Evolutionary conservation across 1,140 invertebrate species (phyloP), one percentile per base, ranked within the genome.

Genomic region (Pseudomyrmex flavicornis): DNA sequence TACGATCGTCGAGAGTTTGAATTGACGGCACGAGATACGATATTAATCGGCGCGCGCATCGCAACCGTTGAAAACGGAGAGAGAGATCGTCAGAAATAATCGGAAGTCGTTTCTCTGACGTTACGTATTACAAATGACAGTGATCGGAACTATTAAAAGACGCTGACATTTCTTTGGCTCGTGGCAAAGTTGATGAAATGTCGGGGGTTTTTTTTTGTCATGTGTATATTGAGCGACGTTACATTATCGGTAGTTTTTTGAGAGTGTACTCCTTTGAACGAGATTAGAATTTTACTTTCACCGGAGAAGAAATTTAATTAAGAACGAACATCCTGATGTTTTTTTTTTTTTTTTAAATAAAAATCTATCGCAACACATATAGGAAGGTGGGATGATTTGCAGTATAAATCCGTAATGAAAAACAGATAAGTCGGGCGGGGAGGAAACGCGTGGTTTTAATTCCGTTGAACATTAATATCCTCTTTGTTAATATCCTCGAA

Each of bases 361-460:
- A 26, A 26, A 26, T 26, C 3, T 3, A 7, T 35, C 5, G 35
- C 35, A 35, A 35, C 5, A 35, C 35, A 35, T 56, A 2, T 56
- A 2, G 12, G 8, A 54, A 5, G 35, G 62, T 12, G 1, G 15
- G 12, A 10, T 22, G 35, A n/a, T 15, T 35, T 35, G 22, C 15
- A 3, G 2, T 15, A 9, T 46, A 20, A 20, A 12, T 9, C 15
- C 8, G 50, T 48, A 17, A 66, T 54, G 65, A 82, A 84, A 84
- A 82, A 2, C 10, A 52, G 26, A 54, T 68, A 52, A 82, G 17
- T 52, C 50, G 10, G 17, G 7, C 35, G 35, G 35, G 35, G 35
- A 56, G 83, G 73, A 88, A 88, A 88, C 74, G 83, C 35, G 63
- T 46, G 73, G 65, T 87, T 89, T 89, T 83, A 89, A 87, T 89